Evolutionary conservation across 1,140 invertebrate species (phyloP).

Genomic region (Drosophila busckii): DNA sequence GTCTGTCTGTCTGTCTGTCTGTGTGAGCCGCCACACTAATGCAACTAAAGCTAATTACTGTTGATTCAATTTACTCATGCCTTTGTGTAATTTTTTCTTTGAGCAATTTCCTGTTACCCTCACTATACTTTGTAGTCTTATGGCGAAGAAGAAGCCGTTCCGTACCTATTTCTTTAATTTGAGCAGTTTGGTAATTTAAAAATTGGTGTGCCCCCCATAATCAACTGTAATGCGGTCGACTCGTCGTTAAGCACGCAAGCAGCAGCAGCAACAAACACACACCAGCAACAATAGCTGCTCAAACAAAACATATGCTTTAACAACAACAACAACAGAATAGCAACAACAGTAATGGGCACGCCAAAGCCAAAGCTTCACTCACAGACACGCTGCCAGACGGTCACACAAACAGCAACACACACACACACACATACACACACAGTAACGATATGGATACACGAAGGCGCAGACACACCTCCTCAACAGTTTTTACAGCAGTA

Average conservation of each 20-base stretch:
- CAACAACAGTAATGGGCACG: slow-evolving; percentile 28
- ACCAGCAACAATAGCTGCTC: slow-evolving; percentile 8
- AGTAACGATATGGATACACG: slow-evolving; percentile 15
- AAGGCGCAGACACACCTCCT: slow-evolving; percentile 50
- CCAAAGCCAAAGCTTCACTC: slow-evolving; percentile 40
- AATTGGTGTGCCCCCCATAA: slow-evolving; percentile 57
- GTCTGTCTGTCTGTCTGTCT: too few species aligned
- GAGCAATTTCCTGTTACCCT: slow-evolving; percentile 48
- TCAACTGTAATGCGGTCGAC: slow-evolving; percentile 71
- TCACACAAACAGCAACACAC: slow-evolving; percentile 23
- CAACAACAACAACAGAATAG: slow-evolving; percentile 18
- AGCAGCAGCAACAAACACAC: slow-evolving; percentile 39
- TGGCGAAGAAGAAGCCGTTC: too few species aligned
- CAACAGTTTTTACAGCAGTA: slow-evolving; percentile 33
- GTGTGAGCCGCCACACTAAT: too few species aligned
- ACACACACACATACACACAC: background rate
- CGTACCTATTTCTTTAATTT: slow-evolving; percentile 59
- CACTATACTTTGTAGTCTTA: slow-evolving; percentile 24
- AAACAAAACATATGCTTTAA: slow-evolving; percentile 55
- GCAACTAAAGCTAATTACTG: slow-evolving; percentile 28
- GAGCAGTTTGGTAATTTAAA: slow-evolving; percentile 70
- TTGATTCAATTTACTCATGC: slow-evolving; percentile 32
- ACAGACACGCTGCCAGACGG: slow-evolving; percentile 42
- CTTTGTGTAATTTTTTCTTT: slow-evolving; percentile 31
- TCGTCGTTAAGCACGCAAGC: slow-evolving; percentile 62